Base-by-base conservation (phyloP, 2,113 vertebrate genomes). In the Vulpes vulpes region DNA sequence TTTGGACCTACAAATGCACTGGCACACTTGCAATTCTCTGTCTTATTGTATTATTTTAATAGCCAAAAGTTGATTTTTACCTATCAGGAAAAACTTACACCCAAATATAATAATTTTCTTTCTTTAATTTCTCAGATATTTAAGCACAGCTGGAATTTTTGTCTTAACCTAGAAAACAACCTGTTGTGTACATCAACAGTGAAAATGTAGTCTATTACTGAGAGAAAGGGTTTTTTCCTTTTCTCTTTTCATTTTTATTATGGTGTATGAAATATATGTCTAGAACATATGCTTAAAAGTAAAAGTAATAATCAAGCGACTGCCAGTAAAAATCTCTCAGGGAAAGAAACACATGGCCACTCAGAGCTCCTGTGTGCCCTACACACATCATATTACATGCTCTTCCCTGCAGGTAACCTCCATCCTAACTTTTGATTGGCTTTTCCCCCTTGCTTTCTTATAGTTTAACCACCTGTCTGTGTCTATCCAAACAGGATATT, bases 21-120 rank as follows among this genome's bases (percentile, higher is more conserved):
- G 85, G 30, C 79, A 89, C 79, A 71, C 65, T 85, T 60, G 60
- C 89, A 91, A 32, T 65, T 96, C 53, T 88, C 59, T 17, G 0
- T 78, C 93, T 95, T 32, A 86, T 43, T 82, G 25, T 96, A 86
- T 96, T 67, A 35, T 60, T 71, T 93, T 93, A 96, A 97, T 20
- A 95, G 43, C 32, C 32, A 91, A 92, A 80, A 94, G 82, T 76
- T 84, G 85, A 43, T 76, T 76, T 62, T 43, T 86, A 35, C 59
- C 30, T 55, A 8, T 65, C 83, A 86, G 43, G 30, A 81, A 87
- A 43, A 95, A 67, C 23, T 53, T 65, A 78, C 17, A 89, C 25
- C 27, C 64, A 93, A 95, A 96, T 64, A 35, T 19, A 69, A 69
- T 69, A 69, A 69, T 69, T 69, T 69, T 35, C 67, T 35, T 69